Base-by-base conservation (phyloP, 2,113 vertebrate genomes). In the Poeciliopsis occidentalis region DNA sequence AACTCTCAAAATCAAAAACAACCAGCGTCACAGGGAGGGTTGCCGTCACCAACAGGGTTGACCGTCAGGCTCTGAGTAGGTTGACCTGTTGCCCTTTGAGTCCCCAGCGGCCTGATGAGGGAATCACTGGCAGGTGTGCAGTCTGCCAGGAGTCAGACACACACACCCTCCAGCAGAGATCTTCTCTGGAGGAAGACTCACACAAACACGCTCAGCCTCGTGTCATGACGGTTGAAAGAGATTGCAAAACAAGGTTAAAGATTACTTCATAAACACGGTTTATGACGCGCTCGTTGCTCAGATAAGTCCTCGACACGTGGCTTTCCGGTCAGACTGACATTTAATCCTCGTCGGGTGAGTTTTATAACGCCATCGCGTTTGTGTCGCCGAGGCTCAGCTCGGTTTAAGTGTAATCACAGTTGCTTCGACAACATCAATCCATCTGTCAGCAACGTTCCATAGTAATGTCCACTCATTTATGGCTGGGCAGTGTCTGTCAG, bases 401-500 rank as follows among this genome's bases (percentile, higher is more conserved):
- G 80, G 73, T 78, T 68, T 61, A 24, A 57, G 27, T 27, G 4
- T 54, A 78, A 77, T 80, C 60, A 70, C 75, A 74, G 73, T 65
- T 15, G 6, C 47, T 78, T 64, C 60, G 26, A 71, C 62, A 17
- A 44, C 78, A 83, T 80, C 60, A 60, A 73, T 64, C 39, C 66
- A 81, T 89, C 86, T 80, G 80, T 89, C 80, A 76, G 69, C 75
- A 72, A 8, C 30, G 81, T 85, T 85, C 65, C 79, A 81, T 29
- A 3, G 51, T 37, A 15, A 75, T 84, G 74, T 62, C 34, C 71
- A 75, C 67, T 73, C 64, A 69, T 78, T 83, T 69, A 63, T 8
- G 34, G 69, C 54, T 73, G 71, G 77, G 70, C 69, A 0, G 4
- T 76, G 60, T 39, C 27, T 11, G 34, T 64, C 41, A 39, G 76